Percentiles rank a stretch among this genome's conserved stretches.
Conservation (phyloP, 2,797 vertebrate species). For the Sebastes diploproa region DNA sequence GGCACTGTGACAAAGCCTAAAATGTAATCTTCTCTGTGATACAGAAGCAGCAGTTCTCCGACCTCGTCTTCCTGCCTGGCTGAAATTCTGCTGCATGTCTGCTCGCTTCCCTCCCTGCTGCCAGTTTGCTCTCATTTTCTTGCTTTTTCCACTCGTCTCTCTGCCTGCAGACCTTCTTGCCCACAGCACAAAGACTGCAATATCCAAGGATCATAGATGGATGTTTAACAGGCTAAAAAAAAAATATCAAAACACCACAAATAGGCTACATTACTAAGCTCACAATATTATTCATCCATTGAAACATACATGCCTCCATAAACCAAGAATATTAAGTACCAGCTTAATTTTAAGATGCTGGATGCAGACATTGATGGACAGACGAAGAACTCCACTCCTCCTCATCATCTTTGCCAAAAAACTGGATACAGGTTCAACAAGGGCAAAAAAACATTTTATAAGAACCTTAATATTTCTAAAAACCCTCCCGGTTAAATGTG, state of each 20-base stretch:
- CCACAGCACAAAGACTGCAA: conserved; percentile 2
- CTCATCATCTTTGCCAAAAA: background rate
- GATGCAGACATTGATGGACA: background rate
- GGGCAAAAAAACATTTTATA: background rate
- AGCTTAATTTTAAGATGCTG: background rate
- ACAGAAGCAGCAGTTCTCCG: background rate
- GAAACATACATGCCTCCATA: background rate
- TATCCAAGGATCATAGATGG: background rate
- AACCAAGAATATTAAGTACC: background rate
- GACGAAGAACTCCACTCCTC: background rate
- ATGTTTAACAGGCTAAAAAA: background rate
- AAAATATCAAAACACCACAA: background rate
- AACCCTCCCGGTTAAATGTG: background rate
- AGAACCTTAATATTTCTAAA: background rate
- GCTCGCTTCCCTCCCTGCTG: background rate
- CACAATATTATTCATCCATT: background rate
- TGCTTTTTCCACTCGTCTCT: background rate
- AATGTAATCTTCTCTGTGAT: background rate
- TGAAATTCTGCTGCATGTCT: conserved; percentile 9
- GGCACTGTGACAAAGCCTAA: background rate
- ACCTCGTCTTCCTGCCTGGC: background rate
- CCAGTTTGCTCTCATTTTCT: background rate
- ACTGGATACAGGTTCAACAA: background rate
- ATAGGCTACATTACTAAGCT: background rate
- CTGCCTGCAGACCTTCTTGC: background rate